Base-by-base conservation (phyloP, 2,113 vertebrate genomes). In the Esox niger region DNA sequence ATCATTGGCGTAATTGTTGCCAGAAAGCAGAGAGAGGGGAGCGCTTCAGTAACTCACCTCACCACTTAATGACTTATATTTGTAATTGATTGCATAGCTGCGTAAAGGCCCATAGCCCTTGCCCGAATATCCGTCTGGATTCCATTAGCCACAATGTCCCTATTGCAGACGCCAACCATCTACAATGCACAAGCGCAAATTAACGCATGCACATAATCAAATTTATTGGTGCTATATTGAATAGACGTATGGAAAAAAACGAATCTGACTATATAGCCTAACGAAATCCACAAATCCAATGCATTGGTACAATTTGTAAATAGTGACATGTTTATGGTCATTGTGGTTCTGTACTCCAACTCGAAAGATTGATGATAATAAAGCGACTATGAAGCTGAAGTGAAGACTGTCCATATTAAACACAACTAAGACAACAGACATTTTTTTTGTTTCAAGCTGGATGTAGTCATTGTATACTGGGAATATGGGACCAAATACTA, bases 1-100 rank as follows among this genome's bases (percentile, higher is more conserved):
- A 83, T 87, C 81, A 76, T 56, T 55, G 77, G 70, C 58, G 61
- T 89, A 89, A 90, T 89, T 82, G 85, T 77, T 90, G 49, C 84
- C 89, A 90, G 88, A 88, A 80, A 84, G 79, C 74, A 78, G 78
- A 74, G 64, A 35, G 68, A 66, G 57, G 43, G 55, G 73, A 79
- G 9, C 15, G 35, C 3, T 33, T 33, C 13, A 21, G 30, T 31
- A 69, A 71, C 72, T 26, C 56, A 62, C 69, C 35, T 71, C 62
- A 66, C 61, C 62, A 74, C 76, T 62, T 64, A 79, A 66, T 27
- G 68, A 61, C 70, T 76, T 79, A 63, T 74, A 81, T 71, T 76
- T 76, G 70, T 77, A 75, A 75, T 69, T 80, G 74, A 79, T 79
- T 73, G 78, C n/a, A n/a, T n/a, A n/a, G 69, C 64, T 80, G 64